phyloP scores from a whole-genome alignment of 2,797 vertebrate species.

The Cygnus olor region DNA sequence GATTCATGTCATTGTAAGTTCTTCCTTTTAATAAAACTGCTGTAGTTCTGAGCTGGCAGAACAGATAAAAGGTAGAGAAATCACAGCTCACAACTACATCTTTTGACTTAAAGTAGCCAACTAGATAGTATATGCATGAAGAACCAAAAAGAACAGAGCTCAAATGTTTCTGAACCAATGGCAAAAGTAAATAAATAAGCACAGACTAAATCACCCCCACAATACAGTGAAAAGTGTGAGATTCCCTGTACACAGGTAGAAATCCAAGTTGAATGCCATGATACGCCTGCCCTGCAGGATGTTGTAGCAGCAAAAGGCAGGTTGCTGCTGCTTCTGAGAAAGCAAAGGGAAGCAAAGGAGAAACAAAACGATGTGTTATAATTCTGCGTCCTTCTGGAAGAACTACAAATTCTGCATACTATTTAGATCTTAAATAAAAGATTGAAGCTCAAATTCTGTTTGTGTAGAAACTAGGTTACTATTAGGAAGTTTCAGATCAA shows the following conservation, averaged over 20 bases:
- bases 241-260: neutral
- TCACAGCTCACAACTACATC: neutral
- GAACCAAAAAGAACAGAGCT: neutral
- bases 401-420: neutral
- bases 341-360: neutral
- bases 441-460: too few relatives aligned
- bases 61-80: constrained; percentile 18
- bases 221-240: neutral
- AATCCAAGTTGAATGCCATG: neutral
- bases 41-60: constrained; percentile 10
- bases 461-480: too few relatives aligned
- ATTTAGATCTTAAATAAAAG: neutral
- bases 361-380: neutral
- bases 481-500: neutral
- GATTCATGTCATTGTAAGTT: neutral
- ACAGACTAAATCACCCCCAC: neutral
- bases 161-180: neutral
- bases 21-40: constrained; percentile 21
- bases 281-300: neutral
- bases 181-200: neutral
- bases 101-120: constrained; percentile 31
- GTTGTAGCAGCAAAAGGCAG: neutral
- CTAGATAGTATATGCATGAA: neutral
- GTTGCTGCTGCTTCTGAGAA: neutral
- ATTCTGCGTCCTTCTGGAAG: neutral